Base-by-base conservation (phyloP, 2,113 vertebrate genomes). In the Gymnogyps californianus region DNA sequence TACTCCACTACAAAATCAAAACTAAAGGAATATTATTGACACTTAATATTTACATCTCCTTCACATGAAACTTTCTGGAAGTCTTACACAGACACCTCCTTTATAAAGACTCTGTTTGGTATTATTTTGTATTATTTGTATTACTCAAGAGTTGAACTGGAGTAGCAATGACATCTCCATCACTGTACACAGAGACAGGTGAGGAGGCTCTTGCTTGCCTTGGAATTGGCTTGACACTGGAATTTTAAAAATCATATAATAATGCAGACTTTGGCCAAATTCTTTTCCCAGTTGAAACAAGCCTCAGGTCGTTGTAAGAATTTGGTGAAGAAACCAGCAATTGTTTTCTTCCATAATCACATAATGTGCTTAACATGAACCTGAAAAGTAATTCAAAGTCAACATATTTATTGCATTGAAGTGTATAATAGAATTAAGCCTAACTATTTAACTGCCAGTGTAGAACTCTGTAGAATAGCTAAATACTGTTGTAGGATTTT, bases 151-250 rank as follows among this genome's bases (percentile, higher is more conserved):
- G 5, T 49, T 79, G 52, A 72, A 51, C 29, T n/a, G 11, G 10
- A 51, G 10, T 47, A 72, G 5, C 19, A 75, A 61, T 34, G 26
- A 36, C 14, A 51, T 52, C 31, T 74, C 54, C 20, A 69, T 46
- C 2, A 1, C 13, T 0, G 3, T 38, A 44, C 4, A 44, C 9
- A 57, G 4, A 38, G 22, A 38, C 9, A 75, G 19, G 9, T 36
- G 32, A 81, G 42, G 9, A 62, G 20, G 19, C 34, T 26, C 22
- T 85, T 74, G 7, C 16, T 67, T 31, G 25, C 17, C 7, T 7
- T 64, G 36, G 28, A 36, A 38, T 38, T 38, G 38, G 38, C 38
- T 38, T 36, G 17, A 64, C 9, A 40, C 0, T 32, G 14, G 29
- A 46, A 76, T n/a, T 69, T 75, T 40, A 16, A 51, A 85, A 69